A percentile compares a stretch with the other conserved stretches of the same genome.
These are phyloP conservation scores for Leucophenga varia DNA, from an alignment of 1,140 invertebrate genomes.

Conservation along the genomic window DNA sequence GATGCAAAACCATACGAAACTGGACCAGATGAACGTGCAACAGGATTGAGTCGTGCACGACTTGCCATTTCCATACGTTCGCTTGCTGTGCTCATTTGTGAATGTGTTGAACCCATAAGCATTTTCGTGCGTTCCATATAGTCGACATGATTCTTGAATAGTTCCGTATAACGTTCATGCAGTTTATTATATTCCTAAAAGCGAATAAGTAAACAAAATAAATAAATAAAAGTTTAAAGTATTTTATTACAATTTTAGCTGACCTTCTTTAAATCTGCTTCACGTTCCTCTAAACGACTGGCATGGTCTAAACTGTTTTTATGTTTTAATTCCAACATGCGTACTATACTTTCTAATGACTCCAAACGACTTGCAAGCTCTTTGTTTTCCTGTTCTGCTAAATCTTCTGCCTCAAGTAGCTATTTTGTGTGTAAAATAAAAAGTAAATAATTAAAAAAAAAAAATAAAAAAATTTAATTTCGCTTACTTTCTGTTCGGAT, in stretches of 20 bases:
- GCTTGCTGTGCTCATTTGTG: constrained; percentile 54
- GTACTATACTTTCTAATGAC: constrained; percentile 92
- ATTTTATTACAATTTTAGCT: neutral
- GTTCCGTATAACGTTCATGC: constrained; percentile 83
- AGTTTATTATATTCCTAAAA: constrained; percentile 66
- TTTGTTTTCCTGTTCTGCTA: constrained; percentile 91
- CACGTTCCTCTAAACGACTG: constrained; percentile 65
- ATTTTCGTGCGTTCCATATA: constrained; percentile 98
- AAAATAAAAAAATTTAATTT: too few species aligned
- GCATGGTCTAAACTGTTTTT: constrained; percentile 97
- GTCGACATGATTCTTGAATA: constrained; percentile 98
- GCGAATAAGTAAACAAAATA: neutral
- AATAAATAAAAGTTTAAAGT: neutral
- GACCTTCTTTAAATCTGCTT: constrained; percentile 67
- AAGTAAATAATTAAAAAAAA: too few species aligned
- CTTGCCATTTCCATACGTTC: constrained; percentile 52
- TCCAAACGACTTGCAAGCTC: constrained; percentile 88
- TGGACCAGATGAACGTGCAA: constrained; percentile 69
- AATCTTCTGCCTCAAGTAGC: constrained; percentile 94
- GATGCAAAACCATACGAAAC: constrained; percentile 86
- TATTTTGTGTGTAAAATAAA: constrained; percentile 55
- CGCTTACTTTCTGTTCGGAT: constrained; percentile 86
- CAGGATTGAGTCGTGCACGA: constrained; percentile 47
- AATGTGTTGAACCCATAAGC: constrained; percentile 72
- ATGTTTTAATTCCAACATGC: constrained; percentile 97